phyloP scores from a whole-genome alignment of 2,113 vertebrate species.

The Dicentrarchus labrax region DNA sequence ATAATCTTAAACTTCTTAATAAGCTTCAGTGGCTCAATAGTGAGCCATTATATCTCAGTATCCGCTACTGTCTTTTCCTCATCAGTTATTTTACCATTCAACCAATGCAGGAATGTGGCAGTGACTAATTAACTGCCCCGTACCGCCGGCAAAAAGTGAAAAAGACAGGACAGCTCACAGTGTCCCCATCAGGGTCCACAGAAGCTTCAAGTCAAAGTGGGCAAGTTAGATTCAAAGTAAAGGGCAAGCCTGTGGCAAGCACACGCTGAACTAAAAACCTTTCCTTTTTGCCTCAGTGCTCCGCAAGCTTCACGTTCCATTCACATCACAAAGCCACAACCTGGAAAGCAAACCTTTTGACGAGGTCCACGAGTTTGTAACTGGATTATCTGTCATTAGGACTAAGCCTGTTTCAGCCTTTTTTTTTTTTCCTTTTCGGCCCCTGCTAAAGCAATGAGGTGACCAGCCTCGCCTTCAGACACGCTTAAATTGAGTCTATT shows the following conservation, averaged over 20 bases:
- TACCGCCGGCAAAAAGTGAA: conserved; percentile 27
- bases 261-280: conserved; percentile 59
- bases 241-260: conserved; percentile 69
- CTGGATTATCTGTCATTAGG: conserved; percentile 81
- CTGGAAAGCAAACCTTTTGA: conserved; percentile 81
- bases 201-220: conserved; percentile 67
- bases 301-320: conserved; percentile 77
- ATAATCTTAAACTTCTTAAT: background rate
- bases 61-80: conserved; percentile 1
- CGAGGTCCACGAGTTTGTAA: conserved; percentile 79
- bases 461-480: conserved; percentile 57
- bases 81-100: conserved; percentile 25
- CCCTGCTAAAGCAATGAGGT: conserved; percentile 65
- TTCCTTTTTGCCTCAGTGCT: conserved; percentile 63
- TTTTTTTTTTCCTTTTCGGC: conserved; percentile 49
- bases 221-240: conserved; percentile 64
- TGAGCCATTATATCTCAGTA: background rate
- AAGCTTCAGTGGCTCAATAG: background rate
- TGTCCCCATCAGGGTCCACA: conserved; percentile 39
- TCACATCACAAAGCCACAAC: conserved; percentile 80
- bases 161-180: conserved; percentile 48
- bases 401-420: conserved; percentile 68
- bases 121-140: conserved; percentile 31
- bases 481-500: conserved; percentile 55
- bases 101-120: conserved; percentile 25